Evolutionary conservation across 2,888 invertebrate species (phyloP).

Genomic region (Hypena proboscidalis): DNA sequence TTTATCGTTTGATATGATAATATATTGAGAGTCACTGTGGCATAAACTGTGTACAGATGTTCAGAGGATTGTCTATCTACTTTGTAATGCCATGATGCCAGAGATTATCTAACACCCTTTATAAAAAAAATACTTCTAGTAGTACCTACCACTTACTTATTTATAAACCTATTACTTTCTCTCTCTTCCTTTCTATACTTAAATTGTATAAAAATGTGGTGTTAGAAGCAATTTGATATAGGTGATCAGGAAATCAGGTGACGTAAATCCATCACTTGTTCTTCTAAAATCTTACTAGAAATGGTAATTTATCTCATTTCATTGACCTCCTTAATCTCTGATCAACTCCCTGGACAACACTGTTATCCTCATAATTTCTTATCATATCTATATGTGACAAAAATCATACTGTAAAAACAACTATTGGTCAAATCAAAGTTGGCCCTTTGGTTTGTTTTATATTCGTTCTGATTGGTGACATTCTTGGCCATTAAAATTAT

Average conservation of each 20-base stretch:
- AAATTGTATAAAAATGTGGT: slow-evolving; percentile 9
- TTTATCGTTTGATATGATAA: slow-evolving; percentile 50
- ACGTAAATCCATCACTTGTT: no score
- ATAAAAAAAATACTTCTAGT: not conserved
- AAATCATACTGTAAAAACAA: no score
- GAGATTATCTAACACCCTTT: slow-evolving; percentile 14
- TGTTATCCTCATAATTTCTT: no score
- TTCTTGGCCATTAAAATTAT: slow-evolving; percentile 38
- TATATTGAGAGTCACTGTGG: slow-evolving; percentile 41
- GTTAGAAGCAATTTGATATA: slow-evolving; percentile 20
- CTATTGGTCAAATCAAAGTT: not conserved
- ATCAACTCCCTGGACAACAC: no score
- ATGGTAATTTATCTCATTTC: no score
- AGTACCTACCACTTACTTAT: not conserved
- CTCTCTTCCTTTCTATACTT: no score
- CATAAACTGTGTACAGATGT: slow-evolving; percentile 25
- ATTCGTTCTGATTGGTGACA: slow-evolving; percentile 10
- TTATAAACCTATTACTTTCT: no score
- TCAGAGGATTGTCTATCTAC: slow-evolving; percentile 12
- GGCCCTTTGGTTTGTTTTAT: not conserved
- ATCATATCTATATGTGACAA: no score
- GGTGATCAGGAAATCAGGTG: no score
- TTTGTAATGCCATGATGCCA: slow-evolving; percentile 4
- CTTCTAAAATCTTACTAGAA: no score
- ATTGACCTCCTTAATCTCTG: no score